Conservation (phyloP, 2,888 invertebrate genomes). For the Phaonia tiefii region DNA sequence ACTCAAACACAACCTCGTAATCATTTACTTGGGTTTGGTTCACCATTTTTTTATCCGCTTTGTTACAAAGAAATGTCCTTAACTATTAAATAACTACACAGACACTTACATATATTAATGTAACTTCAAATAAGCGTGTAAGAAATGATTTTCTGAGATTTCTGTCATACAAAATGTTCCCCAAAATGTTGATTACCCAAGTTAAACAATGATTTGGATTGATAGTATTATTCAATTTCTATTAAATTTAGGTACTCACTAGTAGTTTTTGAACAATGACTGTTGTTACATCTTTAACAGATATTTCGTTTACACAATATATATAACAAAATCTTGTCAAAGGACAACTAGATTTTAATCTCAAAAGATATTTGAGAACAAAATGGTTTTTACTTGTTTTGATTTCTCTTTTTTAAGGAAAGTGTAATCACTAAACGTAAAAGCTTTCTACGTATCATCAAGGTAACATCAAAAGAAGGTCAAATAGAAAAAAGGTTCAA, state of each 20-base stretch:
- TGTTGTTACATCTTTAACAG: too few species aligned
- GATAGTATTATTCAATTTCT: too few species aligned
- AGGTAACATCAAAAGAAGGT: constrained; percentile 38
- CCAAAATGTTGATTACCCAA: too few species aligned
- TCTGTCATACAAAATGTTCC: too few species aligned
- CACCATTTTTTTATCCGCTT: neutral
- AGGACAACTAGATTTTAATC: neutral
- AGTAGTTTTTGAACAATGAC: too few species aligned
- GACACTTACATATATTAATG: constrained; percentile 2
- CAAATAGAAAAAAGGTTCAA: too few species aligned
- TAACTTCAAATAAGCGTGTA: too few species aligned
- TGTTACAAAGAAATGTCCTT: constrained; percentile 17
- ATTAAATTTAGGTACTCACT: too few species aligned
- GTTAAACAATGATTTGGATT: too few species aligned
- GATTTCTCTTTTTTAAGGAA: neutral
- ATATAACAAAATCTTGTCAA: too few species aligned
- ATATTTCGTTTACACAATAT: too few species aligned
- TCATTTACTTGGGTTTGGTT: neutral
- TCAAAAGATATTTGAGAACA: neutral
- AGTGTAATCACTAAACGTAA: constrained; percentile 25
- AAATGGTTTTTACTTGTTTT: neutral
- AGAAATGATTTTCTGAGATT: too few species aligned
- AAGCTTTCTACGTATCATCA: constrained; percentile 12
- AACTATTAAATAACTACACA: constrained; percentile 15
- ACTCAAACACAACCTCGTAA: neutral